Evolutionary conservation across 2,113 vertebrate species (phyloP).

Genomic region (Zonotrichia leucophrys): DNA sequence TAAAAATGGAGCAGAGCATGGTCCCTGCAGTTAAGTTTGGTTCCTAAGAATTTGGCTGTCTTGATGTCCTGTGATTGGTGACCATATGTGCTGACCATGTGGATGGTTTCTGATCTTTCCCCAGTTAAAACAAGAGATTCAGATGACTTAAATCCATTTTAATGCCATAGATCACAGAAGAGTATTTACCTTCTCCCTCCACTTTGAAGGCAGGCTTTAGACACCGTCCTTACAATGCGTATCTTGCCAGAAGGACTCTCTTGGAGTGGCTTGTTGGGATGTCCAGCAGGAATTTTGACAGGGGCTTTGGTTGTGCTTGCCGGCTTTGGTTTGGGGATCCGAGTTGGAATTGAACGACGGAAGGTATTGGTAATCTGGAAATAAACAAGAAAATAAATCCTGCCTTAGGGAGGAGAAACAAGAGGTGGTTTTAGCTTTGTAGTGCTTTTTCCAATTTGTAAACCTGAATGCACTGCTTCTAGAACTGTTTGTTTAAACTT

Average conservation of each 20-base stretch:
- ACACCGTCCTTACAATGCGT: constrained; percentile 61
- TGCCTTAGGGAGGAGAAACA: neutral
- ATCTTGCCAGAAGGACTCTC: constrained; percentile 61
- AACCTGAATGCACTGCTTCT: neutral
- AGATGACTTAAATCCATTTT: neutral
- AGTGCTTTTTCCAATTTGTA: neutral
- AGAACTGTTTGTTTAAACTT: neutral
- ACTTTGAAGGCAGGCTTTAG: constrained; percentile 66
- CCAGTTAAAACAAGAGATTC: neutral
- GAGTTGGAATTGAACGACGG: constrained; percentile 79
- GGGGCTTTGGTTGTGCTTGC: constrained; percentile 70
- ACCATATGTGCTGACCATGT: neutral
- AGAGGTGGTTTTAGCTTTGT: neutral
- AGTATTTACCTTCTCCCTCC: constrained; percentile 73
- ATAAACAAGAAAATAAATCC: constrained; percentile 26
- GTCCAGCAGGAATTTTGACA: constrained; percentile 16
- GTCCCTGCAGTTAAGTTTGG: neutral
- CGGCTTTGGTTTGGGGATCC: constrained; percentile 88
- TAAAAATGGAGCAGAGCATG: neutral
- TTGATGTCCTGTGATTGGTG: neutral
- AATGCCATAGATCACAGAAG: neutral
- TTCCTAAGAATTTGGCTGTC: neutral
- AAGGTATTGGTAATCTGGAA: constrained; percentile 83
- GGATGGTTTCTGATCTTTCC: neutral
- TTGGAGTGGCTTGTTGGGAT: constrained; percentile 53